Percentiles rank a stretch among this genome's conserved stretches.
Conservation (phyloP, 2,888 invertebrate genomes). For the Dorcus hopei region DNA sequence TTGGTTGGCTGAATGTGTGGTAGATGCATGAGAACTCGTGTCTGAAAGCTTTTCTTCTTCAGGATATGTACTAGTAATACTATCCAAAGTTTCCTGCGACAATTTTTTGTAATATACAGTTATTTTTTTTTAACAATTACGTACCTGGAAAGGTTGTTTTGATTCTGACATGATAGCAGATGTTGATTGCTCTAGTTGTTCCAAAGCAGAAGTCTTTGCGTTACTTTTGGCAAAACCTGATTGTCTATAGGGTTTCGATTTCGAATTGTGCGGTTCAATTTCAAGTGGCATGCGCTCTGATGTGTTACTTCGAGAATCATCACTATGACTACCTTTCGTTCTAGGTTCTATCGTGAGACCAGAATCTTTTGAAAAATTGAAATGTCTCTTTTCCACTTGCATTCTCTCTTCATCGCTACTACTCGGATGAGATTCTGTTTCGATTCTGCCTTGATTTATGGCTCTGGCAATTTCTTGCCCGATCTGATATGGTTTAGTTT, state of each 20-base stretch:
- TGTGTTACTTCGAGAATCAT: slow-evolving; percentile 10
- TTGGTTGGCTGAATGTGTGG: slow-evolving; percentile 18
- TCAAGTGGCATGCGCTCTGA: slow-evolving; percentile 8
- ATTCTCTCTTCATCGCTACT: slow-evolving; percentile 30
- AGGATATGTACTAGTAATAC: slow-evolving; percentile 42
- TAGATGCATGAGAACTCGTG: slow-evolving; percentile 12
- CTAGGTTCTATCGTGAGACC: slow-evolving; percentile 11
- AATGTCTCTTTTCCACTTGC: slow-evolving; percentile 13
- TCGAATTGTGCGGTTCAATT: slow-evolving; percentile 5
- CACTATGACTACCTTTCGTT: slow-evolving; percentile 5
- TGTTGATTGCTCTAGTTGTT: slow-evolving; percentile 44
- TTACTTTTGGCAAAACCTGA: slow-evolving; percentile 16
- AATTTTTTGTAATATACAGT: background rate
- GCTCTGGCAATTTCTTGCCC: slow-evolving; percentile 37
- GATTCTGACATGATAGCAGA: slow-evolving; percentile 41
- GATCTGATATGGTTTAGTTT: slow-evolving; percentile 35
- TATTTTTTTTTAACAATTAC: background rate
- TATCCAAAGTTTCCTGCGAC: slow-evolving; percentile 45
- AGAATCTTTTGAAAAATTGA: slow-evolving; percentile 16
- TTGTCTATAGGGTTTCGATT: slow-evolving; percentile 26
- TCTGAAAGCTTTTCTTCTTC: slow-evolving; percentile 25
- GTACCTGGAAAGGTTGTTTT: slow-evolving; percentile 46
- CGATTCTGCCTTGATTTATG: slow-evolving; percentile 21
- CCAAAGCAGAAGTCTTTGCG: slow-evolving; percentile 32
- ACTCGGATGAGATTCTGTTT: slow-evolving; percentile 24